These are phyloP conservation scores for Xestia rhomboidea DNA, from an alignment of 2,888 invertebrate species.

Conservation along the genomic window DNA sequence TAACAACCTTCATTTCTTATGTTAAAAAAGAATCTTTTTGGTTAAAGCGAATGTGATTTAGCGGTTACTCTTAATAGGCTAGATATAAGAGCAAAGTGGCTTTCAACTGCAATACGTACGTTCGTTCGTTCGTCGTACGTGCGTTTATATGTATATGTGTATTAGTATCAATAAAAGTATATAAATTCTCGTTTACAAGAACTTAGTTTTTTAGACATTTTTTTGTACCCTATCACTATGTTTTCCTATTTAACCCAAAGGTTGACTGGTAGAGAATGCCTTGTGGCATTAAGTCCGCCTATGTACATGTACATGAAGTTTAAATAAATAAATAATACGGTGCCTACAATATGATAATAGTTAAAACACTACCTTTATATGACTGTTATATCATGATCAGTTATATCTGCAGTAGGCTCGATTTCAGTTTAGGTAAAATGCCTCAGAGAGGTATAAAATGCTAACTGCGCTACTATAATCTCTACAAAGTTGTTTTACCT, in stretches of 20 bases:
- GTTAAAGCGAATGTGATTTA: neutral
- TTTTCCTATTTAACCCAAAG: too few relatives aligned
- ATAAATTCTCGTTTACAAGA: too few relatives aligned
- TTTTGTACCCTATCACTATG: too few relatives aligned
- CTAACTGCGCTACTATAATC: neutral
- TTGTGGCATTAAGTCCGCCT: too few relatives aligned
- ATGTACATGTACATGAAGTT: too few relatives aligned
- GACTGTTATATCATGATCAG: slow-evolving; percentile 4
- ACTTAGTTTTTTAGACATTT: too few relatives aligned
- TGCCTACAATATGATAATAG: neutral
- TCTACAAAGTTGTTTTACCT: neutral
- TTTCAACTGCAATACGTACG: neutral
- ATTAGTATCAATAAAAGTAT: too few relatives aligned
- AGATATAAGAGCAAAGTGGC: neutral
- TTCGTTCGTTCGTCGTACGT: too few relatives aligned
- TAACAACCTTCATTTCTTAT: neutral
- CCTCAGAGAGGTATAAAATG: neutral
- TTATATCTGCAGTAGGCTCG: neutral
- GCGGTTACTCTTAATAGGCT: neutral
- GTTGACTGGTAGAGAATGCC: too few relatives aligned
- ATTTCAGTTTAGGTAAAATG: neutral
- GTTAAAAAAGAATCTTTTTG: neutral
- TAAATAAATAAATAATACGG: too few relatives aligned
- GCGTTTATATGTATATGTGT: too few relatives aligned
- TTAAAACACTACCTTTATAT: neutral